phyloP scores from a whole-genome alignment of 1,140 invertebrate species.

The Akabosia matsudoensis region DNA sequence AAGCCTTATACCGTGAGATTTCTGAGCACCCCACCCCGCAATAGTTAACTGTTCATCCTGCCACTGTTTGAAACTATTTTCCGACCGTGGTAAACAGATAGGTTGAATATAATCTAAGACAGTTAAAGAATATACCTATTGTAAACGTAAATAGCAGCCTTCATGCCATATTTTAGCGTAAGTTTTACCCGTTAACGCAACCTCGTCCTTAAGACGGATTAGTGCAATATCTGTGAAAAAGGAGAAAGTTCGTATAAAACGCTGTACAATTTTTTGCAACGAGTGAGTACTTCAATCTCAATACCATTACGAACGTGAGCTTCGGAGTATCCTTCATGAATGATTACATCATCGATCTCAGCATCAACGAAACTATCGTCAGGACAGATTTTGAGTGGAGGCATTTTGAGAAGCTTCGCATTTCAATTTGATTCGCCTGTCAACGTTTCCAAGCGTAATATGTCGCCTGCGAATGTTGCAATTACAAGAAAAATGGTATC shows the following conservation, averaged over 20 bases:
- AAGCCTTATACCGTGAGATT: neutral
- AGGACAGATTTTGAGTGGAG: neutral
- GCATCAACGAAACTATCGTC: neutral
- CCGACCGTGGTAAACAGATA: neutral
- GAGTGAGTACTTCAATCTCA: neutral
- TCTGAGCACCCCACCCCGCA: slow-evolving; percentile 30
- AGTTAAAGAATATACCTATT: neutral
- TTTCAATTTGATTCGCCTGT: neutral
- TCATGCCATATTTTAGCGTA: neutral
- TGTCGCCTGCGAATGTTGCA: neutral
- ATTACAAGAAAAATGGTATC: neutral
- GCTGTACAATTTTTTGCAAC: neutral
- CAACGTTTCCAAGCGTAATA: neutral
- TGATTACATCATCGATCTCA: neutral
- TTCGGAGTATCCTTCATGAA: slow-evolving; percentile 5
- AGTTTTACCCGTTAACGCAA: neutral
- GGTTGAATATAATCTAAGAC: neutral
- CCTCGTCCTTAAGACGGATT: neutral
- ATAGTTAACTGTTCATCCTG: neutral
- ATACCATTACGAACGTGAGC: neutral
- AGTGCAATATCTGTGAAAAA: slow-evolving; percentile 9
- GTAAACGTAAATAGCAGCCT: neutral
- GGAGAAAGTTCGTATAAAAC: no score
- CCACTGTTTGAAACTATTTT: neutral
- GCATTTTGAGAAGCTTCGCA: neutral